Percentiles rank a stretch among this genome's conserved stretches.
Conservation (phyloP, 2,797 vertebrate species). For the Thamnophis elegans region DNA sequence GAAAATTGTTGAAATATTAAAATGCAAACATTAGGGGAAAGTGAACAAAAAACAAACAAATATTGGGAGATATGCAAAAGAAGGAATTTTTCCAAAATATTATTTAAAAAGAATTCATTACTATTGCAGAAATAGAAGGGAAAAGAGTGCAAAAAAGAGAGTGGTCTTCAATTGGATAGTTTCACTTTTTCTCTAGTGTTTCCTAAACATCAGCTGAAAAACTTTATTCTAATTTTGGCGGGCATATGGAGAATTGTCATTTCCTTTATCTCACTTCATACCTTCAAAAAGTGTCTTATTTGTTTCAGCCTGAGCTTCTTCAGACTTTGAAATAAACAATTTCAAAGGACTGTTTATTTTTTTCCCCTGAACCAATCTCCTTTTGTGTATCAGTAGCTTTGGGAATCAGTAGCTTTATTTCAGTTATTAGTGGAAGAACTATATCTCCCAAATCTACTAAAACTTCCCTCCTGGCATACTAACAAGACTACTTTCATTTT, state of each 20-base stretch:
- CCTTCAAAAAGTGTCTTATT: neutral
- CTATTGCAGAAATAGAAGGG: neutral
- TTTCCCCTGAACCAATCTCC: rapidly evolving
- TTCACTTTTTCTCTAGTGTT: neutral
- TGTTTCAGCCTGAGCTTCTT: neutral
- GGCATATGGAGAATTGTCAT: neutral
- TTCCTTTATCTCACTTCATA: neutral
- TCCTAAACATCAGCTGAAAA: neutral
- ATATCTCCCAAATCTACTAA: neutral
- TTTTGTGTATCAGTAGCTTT: neutral
- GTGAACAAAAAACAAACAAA: neutral
- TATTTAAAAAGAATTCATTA: neutral
- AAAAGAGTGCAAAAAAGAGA: neutral
- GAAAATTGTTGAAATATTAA: too few species aligned
- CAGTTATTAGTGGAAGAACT: neutral
- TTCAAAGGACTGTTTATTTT: neutral
- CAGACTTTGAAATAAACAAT: neutral
- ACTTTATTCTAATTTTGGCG: neutral
- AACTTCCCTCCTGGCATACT: neutral
- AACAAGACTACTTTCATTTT: neutral
- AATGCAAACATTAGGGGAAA: neutral
- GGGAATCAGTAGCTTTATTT: neutral
- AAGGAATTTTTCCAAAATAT: neutral
- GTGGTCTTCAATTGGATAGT: neutral
- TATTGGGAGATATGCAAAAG: neutral